Evolutionary conservation across 2,113 vertebrate genomes (phyloP).

Genomic region (Cyprinodon variegatus): DNA sequence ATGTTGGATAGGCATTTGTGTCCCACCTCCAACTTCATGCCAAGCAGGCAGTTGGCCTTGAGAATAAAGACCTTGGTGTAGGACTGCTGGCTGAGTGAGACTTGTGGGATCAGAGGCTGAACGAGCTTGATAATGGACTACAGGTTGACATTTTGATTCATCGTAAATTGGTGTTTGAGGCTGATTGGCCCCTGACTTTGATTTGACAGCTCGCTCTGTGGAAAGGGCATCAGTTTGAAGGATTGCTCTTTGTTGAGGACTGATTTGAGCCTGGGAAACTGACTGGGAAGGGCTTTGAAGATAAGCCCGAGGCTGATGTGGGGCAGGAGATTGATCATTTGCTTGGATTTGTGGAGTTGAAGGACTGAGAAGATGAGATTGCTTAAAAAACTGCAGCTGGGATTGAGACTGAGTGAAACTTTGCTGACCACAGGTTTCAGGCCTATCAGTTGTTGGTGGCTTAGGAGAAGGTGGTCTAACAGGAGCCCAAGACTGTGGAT

Average conservation of each 20-base stretch:
- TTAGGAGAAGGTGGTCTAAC: constrained; percentile 55
- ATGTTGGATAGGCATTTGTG: constrained; percentile 39
- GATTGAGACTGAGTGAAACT: constrained; percentile 4
- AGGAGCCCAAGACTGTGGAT: constrained; percentile 63
- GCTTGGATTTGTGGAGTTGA: constrained; percentile 1
- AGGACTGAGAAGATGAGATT: constrained; percentile 17
- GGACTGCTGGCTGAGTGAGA: constrained; percentile 25
- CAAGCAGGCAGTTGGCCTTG: constrained; percentile 53
- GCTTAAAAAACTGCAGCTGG: not conserved
- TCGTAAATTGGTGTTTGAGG: constrained; percentile 2
- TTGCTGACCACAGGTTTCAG: constrained; percentile 9
- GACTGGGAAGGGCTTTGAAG: constrained; percentile 19
- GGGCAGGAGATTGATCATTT: constrained; percentile 19
- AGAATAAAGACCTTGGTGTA: constrained; percentile 29
- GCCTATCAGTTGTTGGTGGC: constrained; percentile 25
- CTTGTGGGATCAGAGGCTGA: constrained; percentile 23
- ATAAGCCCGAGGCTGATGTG: constrained; percentile 14
- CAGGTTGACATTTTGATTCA: constrained; percentile 21
- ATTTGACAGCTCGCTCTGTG: constrained; percentile 3
- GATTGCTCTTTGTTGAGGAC: not conserved
- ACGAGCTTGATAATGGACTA: constrained; percentile 34
- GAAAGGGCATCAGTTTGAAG: constrained; percentile 22
- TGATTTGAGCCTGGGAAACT: not conserved
- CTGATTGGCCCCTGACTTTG: constrained; percentile 10
- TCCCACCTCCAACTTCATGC: constrained; percentile 51